Base-by-base conservation (phyloP, 2,113 vertebrate species). In the Falcunculus frontatus region DNA sequence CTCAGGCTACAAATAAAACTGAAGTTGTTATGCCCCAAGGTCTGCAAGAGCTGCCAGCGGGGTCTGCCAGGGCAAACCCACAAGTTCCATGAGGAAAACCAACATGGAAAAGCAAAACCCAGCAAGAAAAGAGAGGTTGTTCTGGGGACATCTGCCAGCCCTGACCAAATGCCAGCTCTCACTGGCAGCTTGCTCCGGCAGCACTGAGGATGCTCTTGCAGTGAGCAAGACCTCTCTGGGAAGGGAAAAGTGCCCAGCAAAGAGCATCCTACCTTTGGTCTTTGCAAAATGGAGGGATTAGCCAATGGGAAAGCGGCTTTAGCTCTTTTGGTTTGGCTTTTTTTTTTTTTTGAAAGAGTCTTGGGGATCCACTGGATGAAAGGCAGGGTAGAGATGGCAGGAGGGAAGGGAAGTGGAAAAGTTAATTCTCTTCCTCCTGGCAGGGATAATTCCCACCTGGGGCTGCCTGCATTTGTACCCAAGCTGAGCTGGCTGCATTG, bases 151-250 rank as follows among this genome's bases (percentile, higher is more conserved):
- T 27, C 32, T 79, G 78, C 68, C 87, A 90, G 49, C 22, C 74
- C 63, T 84, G 82, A 91, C 32, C 62, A 37, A 93, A 82, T 0
- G 32, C 81, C 70, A 74, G 83, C 22, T 85, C 76, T 55, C 1
- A 0, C 49, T 72, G 47, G 57, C 4, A 0, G 32, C 56, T 94
- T 78, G 22, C 35, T 85, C 57, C 0, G 0, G 32, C 4, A 13
- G 56, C 26, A 13, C 46, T 19, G 13, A n/a, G 49, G 49, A 83
- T 68, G 19, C 72, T 69, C 67, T 77, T 2, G 0, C 3, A 4
- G 47, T 33, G 30, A 91, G 33, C 33, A 81, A 63, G 84, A 78
- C 27, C 39, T 35, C 64, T 78, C 52, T 35, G 23, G 19, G 53
- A 65, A 70, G 47, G 37, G 30, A 47, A 80, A 53, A 77, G 21